Base-by-base conservation (phyloP, 2,113 vertebrate species). In the Piprites chloris region DNA sequence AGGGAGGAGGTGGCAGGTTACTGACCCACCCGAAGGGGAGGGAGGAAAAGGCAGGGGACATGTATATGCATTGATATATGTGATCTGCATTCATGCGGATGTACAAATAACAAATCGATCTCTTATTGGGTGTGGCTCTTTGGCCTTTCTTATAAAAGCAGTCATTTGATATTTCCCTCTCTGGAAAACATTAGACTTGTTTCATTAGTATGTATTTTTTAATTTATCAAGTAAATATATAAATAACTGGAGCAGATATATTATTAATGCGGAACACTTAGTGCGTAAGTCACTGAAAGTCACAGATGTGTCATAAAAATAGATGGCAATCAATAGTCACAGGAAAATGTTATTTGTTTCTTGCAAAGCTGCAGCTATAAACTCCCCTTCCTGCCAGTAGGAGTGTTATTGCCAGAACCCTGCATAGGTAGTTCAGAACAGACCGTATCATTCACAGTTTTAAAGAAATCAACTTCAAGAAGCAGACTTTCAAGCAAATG, bases 271-370 rank as follows among this genome's bases (percentile, higher is more conserved):
- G 87, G 92, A 87, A 28, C 81, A 55, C 76, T 92, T 93, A 71
- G 49, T 86, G 72, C 81, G 49, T 27, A 91, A 86, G 58, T 67
- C 55, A 35, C 63, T 85, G 85, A 66, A 96, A 96, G 92, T 94
- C 65, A 94, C 89, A 92, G 80, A n/a, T 91, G 87, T 85, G 50
- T 77, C 86, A 63, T 94, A 62, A 56, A 85, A 94, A 86, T 78
- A 96, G 88, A 94, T 83, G 90, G 88, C 76, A 94, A 95, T 97
- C 96, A 93, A 93, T 96, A 95, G 91, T 90, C 68, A 52, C 53
- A 66, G 88, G 88, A 90, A 93, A 92, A 94, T 75, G 74, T 93
- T 84, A 82, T 72, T 97, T 96, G 90, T 84, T 96, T 94, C 77
- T 87, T 94, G 83, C 79, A 87, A 95, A 92, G 79, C 93, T 92